Percentiles rank a stretch among this genome's conserved stretches.
phyloP scores from a whole-genome alignment of 1,140 invertebrate genomes.

The Ceratosolen solmsi region DNA sequence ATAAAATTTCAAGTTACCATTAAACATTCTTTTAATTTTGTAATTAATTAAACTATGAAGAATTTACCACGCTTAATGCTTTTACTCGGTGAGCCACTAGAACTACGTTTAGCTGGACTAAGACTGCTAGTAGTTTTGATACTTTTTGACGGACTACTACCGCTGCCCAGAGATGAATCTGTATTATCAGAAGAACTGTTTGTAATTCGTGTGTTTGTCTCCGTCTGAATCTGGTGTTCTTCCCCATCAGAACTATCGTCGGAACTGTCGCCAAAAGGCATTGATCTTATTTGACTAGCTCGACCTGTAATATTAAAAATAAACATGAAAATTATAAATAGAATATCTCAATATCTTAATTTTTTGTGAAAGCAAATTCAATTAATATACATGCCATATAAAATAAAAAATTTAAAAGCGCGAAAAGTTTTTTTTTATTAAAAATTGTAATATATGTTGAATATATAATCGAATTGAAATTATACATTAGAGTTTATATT shows the following conservation, averaged over 20 bases:
- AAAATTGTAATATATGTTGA: too few species aligned
- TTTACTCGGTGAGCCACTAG: conserved; percentile 87
- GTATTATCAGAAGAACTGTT: conserved; percentile 74
- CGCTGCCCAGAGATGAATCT: conserved; percentile 76
- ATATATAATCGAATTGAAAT: too few species aligned
- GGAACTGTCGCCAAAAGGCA: conserved; percentile 96
- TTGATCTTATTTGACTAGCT: conserved; percentile 94
- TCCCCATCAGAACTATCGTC: conserved; percentile 95
- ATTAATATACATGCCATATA: too few species aligned
- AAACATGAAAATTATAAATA: not conserved
- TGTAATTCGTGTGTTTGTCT: conserved; percentile 74
- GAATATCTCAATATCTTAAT: conserved; percentile 30
- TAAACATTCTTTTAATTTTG: too few species aligned
- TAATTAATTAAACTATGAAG: too few species aligned
- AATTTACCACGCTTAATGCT: conserved; percentile 75
- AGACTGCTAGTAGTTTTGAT: conserved; percentile 87
- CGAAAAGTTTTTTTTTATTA: too few species aligned
- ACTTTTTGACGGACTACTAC: conserved; percentile 87
- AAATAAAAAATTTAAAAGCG: too few species aligned
- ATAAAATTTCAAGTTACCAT: too few species aligned
- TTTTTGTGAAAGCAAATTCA: too few species aligned
- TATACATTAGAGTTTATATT: too few species aligned
- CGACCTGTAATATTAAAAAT: conserved; percentile 74
- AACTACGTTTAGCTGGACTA: conserved; percentile 87
- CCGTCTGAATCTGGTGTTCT: conserved; percentile 75